Percentiles rank a stretch among this genome's conserved stretches.
phyloP scores from a whole-genome alignment of 1,140 invertebrate species.

The Temnothorax nylanderi region DNA sequence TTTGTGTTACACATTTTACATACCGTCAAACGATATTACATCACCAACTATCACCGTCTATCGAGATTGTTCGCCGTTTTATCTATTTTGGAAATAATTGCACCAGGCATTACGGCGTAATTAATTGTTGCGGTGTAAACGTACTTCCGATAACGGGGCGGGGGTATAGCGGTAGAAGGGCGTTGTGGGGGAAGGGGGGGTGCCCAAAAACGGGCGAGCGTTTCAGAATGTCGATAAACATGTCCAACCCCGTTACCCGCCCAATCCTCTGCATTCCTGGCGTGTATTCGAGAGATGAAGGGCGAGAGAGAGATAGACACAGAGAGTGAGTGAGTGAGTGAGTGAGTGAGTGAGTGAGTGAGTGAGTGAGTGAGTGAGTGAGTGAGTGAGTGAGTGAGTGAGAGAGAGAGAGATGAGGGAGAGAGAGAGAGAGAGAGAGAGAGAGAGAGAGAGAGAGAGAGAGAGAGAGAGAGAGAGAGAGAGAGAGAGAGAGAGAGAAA shows the following conservation, averaged over 20 bases:
- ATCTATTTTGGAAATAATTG: constrained; percentile 70
- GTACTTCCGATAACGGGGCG: constrained; percentile 60
- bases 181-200: constrained; percentile 26
- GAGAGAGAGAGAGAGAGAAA: neutral
- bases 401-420: neutral
- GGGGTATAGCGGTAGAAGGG: constrained; percentile 6
- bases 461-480: neutral
- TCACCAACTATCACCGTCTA: constrained; percentile 39
- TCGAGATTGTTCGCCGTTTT: constrained; percentile 50
- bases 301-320: constrained; percentile 27
- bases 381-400: neutral
- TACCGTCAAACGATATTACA: constrained; percentile 37
- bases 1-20: constrained; percentile 22
- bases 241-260: constrained; percentile 73
- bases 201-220: constrained; percentile 69
- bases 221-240: constrained; percentile 81
- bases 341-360: neutral
- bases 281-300: constrained; percentile 73
- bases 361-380: neutral
- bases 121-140: constrained; percentile 73
- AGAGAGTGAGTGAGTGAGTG: neutral
- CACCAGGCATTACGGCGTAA: constrained; percentile 65
- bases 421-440: neutral
- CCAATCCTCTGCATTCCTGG: constrained; percentile 77
- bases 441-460: neutral